phyloP scores from a whole-genome alignment of 2,888 invertebrate genomes.

The Brachypalpus laphriformis region DNA sequence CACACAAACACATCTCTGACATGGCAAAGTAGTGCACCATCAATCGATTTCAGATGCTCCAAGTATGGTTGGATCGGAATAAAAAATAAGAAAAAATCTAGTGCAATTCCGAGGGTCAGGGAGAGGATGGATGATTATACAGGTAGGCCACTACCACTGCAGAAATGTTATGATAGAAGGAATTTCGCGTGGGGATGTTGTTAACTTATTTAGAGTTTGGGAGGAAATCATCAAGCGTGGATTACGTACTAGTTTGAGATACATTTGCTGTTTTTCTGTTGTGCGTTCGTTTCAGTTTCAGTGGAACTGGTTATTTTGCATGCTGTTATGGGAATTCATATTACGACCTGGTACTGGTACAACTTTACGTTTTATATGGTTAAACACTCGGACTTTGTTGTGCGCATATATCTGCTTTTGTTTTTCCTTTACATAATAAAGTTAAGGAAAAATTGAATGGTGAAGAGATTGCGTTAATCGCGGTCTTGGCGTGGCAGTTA shows the following conservation, averaged over 20 bases:
- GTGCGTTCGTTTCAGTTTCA: slow-evolving; percentile 34
- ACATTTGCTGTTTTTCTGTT: slow-evolving; percentile 5
- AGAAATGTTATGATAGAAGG: slow-evolving; percentile 40
- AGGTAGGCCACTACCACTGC: slow-evolving; percentile 41
- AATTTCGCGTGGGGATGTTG: slow-evolving; percentile 66
- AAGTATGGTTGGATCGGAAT: slow-evolving; percentile 43
- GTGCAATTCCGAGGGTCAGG: slow-evolving; percentile 61
- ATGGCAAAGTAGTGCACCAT: slow-evolving; percentile 1
- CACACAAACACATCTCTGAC: slow-evolving; percentile 2
- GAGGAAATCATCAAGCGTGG: slow-evolving; percentile 26
- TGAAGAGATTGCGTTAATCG: neutral
- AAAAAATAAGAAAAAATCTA: slow-evolving; percentile 13
- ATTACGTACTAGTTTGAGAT: slow-evolving; percentile 46
- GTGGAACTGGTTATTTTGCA: slow-evolving; percentile 49
- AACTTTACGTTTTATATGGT: neutral
- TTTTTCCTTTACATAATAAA: slow-evolving; percentile 10
- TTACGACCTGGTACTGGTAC: slow-evolving; percentile 24
- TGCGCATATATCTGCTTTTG: neutral
- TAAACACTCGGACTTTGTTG: neutral
- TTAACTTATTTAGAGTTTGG: slow-evolving; percentile 33
- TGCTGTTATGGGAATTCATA: slow-evolving; percentile 48
- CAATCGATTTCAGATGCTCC: slow-evolving; percentile 8
- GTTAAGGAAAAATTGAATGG: neutral
- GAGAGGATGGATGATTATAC: slow-evolving; percentile 36
- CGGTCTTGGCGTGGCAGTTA: neutral